Evolutionary conservation across 2,888 invertebrate species (phyloP).

Genomic region (Rhagophthalmus giganteus): DNA sequence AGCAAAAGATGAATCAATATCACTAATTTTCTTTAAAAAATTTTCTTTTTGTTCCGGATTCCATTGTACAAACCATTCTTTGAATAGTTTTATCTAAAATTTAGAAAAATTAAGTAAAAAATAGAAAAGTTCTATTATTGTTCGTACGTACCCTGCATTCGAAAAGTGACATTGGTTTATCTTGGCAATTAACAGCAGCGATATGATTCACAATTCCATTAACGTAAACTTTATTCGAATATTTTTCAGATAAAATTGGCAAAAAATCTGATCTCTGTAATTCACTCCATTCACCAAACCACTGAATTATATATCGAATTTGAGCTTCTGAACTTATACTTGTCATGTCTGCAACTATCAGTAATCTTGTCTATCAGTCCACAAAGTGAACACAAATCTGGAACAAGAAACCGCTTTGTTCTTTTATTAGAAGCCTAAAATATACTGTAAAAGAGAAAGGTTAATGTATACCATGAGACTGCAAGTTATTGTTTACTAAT

Average conservation of each 20-base stretch:
- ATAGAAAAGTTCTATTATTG: neutral
- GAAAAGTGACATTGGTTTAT: constrained; percentile 80
- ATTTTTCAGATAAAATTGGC: constrained; percentile 71
- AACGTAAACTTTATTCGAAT: constrained; percentile 64
- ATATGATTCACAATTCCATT: constrained; percentile 74
- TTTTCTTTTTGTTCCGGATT: constrained; percentile 71
- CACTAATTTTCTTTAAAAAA: constrained; percentile 69
- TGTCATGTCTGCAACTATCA: constrained; percentile 43
- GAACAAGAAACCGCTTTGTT: constrained; percentile 25
- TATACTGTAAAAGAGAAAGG: constrained; percentile 41
- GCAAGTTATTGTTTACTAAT: constrained; percentile 34
- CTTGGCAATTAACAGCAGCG: constrained; percentile 67
- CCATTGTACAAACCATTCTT: constrained; percentile 84
- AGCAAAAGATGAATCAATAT: constrained; percentile 72
- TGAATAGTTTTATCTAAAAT: constrained; percentile 74
- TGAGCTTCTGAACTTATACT: constrained; percentile 68
- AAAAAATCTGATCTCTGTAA: constrained; percentile 83
- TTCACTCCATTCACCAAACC: constrained; percentile 90
- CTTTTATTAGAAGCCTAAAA: constrained; percentile 21
- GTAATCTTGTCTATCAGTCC: constrained; percentile 8
- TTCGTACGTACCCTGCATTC: constrained; percentile 71
- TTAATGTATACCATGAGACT: constrained; percentile 39
- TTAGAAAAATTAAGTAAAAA: constrained; percentile 1
- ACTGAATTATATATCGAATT: constrained; percentile 78
- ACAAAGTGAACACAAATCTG: constrained; percentile 19